A percentile compares a stretch with the other conserved stretches of the same genome.
phyloP scores from a whole-genome alignment of 2,888 invertebrate species.

The Uropetala carovei region DNA sequence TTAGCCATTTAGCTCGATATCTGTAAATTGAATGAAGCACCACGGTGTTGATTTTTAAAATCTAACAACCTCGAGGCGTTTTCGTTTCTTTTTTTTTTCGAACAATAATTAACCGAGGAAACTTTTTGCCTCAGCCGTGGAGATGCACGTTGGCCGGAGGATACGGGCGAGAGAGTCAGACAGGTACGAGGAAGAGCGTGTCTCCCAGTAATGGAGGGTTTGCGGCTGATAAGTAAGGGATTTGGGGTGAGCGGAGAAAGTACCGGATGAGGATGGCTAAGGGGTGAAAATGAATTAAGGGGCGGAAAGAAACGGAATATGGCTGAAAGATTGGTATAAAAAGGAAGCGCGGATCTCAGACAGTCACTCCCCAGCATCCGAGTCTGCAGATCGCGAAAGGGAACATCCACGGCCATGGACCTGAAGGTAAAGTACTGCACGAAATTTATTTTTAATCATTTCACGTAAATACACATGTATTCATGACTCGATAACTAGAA shows the following conservation, averaged over 20 bases:
- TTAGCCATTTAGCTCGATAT: too few species aligned
- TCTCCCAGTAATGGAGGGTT: not conserved
- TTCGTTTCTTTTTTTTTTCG: too few species aligned
- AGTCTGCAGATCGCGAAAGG: not conserved
- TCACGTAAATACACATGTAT: too few species aligned
- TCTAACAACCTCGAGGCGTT: too few species aligned
- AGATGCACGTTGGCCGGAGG: not conserved
- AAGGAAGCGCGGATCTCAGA: not conserved
- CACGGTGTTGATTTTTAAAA: too few species aligned
- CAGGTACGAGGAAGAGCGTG: not conserved
- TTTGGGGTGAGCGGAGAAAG: constrained; percentile 22
- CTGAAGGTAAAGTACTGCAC: constrained; percentile 78
- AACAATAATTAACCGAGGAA: not conserved
- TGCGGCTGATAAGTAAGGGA: constrained; percentile 5
- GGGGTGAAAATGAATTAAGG: not conserved
- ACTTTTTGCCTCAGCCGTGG: not conserved
- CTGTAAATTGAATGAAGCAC: too few species aligned
- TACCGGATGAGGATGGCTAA: not conserved
- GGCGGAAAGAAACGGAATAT: not conserved
- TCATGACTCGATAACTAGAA: too few species aligned
- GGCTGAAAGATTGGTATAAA: not conserved
- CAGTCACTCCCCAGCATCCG: not conserved
- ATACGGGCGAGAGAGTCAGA: not conserved
- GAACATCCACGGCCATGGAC: constrained; percentile 81
- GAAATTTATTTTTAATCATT: too few species aligned